Base-by-base conservation (phyloP, 2,113 vertebrate species). In the Heterotilapia buettikoferi region DNA sequence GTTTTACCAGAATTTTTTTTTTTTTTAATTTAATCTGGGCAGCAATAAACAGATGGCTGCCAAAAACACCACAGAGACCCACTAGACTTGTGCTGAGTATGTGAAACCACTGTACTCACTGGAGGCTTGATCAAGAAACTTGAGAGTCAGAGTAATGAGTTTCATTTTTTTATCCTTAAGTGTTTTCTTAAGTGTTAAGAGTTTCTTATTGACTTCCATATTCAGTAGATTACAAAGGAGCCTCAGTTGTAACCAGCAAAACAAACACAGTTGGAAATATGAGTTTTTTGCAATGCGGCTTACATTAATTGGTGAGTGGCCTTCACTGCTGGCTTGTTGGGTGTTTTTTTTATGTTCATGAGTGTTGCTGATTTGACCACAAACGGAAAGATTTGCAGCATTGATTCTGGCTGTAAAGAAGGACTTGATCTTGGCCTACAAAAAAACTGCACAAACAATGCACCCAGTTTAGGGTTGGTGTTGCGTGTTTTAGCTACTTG, bases 371-470 rank as follows among this genome's bases (percentile, higher is more conserved):
- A 31, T 19, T 31, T 31, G 3, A 29, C 26, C 43, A 78, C 16
- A 31, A n/a, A 73, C 0, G 0, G 40, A 50, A 78, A 10, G 10
- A 47, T 26, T 29, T 26, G 71, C 24, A 78, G 0, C 7, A 5
- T 31, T 29, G 9, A 31, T 50, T 50, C 14, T 50, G 43, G 6
- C 71, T 78, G 21, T 76, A 47, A 76, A 45, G 40, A 73, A 18
- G 40, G 1, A 40, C n/a, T 21, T 40, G 5, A 14, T 26, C 38
- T 18, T 73, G 13, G 21, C 38, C 68, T 26, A 10, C 40, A 26
- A 73, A 73, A 5, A 26, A 73, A 7, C 8, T 2, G 24, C 40
- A 18, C 21, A 45, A 76, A 47, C 21, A 76, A 11, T 29, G 40
- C 24, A 19, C 5, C 21, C 21, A 73, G 21, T 43, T 73, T 2